These are phyloP conservation scores for Caenorhabditis sp. DNA, from an alignment of 2,888 invertebrate species.

Conservation along the genomic window DNA sequence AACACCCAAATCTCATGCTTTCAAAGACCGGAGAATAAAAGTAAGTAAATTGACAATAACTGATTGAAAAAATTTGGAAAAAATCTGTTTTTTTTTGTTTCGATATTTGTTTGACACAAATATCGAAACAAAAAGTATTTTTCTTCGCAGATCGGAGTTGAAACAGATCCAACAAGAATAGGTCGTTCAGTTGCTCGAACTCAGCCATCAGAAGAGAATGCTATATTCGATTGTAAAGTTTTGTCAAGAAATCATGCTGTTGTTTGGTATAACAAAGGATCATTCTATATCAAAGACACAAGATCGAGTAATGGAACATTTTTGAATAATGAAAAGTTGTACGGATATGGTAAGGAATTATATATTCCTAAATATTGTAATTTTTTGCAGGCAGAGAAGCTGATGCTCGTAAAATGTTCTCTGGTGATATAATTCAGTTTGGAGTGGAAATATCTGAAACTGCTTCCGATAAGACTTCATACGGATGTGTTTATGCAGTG, in stretches of 20 bases:
- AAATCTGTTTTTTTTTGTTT: neutral
- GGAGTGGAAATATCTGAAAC: constrained; percentile 99
- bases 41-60: too few species aligned
- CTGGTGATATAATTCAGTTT: constrained; percentile 97
- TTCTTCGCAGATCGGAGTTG: constrained; percentile 43
- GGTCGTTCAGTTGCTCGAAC: constrained; percentile 93
- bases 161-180: constrained; percentile 77
- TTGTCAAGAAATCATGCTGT: constrained; percentile 96
- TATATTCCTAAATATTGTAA: too few species aligned
- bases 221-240: constrained; percentile 99
- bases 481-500: constrained; percentile 94
- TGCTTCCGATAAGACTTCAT: constrained; percentile 87
- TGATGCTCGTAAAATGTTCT: constrained; percentile 81
- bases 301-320: constrained; percentile 90
- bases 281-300: constrained; percentile 85
- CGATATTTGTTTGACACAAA: too few species aligned
- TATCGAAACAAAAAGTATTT: too few species aligned
- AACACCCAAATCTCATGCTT: constrained; percentile 68
- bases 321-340: constrained; percentile 50
- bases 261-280: constrained; percentile 87
- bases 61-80: constrained; percentile 4
- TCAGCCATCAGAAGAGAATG: constrained; percentile 87
- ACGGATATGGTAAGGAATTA: neutral
- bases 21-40: constrained; percentile 65
- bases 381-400: constrained; percentile 31